Evolutionary conservation across 1,140 invertebrate species (phyloP).

Genomic region (Achroia grisella): DNA sequence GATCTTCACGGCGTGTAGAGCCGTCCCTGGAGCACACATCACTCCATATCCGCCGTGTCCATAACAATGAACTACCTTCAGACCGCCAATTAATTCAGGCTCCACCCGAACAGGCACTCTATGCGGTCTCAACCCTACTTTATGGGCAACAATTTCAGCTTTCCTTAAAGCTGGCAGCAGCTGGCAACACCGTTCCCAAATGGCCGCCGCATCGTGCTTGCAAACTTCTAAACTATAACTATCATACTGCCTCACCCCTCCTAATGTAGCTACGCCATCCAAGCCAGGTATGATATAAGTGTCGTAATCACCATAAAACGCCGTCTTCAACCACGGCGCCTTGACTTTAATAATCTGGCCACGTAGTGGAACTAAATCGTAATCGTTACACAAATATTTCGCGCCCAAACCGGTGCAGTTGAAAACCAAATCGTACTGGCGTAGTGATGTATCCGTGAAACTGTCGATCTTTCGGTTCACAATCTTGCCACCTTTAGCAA

Average conservation of each 20-base stretch:
- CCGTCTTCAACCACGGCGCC: conserved; percentile 93
- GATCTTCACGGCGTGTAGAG: conserved; percentile 81
- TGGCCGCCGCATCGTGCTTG: conserved; percentile 81
- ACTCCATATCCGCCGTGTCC: conserved; percentile 95
- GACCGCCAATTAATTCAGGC: conserved; percentile 68
- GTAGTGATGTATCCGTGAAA: conserved; percentile 77
- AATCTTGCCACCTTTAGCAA: conserved; percentile 74
- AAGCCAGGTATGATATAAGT: conserved; percentile 90
- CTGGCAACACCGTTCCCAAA: conserved; percentile 82
- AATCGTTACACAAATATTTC: conserved; percentile 83
- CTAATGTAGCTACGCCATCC: conserved; percentile 82
- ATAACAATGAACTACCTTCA: conserved; percentile 92
- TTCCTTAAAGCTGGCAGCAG: conserved; percentile 82
- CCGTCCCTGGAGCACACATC: conserved; percentile 89
- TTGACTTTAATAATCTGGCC: conserved; percentile 92
- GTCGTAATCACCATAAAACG: conserved; percentile 87
- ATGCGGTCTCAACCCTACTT: conserved; percentile 86
- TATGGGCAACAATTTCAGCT: conserved; percentile 77
- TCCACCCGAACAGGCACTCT: conserved; percentile 85
- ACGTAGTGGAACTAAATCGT: conserved; percentile 84
- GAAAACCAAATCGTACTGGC: conserved; percentile 84
- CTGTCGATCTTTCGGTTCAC: conserved; percentile 74
- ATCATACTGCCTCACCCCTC: conserved; percentile 88
- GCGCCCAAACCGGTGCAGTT: conserved; percentile 93
- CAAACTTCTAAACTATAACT: conserved; percentile 83